Base-by-base conservation (phyloP, 1,140 invertebrate species). In the Epicauta chinensis region DNA sequence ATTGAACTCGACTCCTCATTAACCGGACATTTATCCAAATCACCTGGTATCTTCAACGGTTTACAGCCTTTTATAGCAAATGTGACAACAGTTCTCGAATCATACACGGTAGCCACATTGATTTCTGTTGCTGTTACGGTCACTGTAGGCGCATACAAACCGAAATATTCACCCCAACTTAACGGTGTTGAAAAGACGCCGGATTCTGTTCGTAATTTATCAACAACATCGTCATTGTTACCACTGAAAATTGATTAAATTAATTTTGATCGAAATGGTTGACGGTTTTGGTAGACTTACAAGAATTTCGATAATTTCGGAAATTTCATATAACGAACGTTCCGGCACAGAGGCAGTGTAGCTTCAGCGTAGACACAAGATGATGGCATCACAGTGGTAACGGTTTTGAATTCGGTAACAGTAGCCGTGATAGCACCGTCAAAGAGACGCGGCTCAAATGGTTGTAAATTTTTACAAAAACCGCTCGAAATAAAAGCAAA, bases 131-230 rank as follows among this genome's bases (percentile, higher is more conserved):
- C 52, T 2, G 58, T 65, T 13, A 66, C 55, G 11, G 67, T 69
- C 1, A 66, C 59, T 23, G 67, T 67, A 29, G 65, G 61, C 7
- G 56, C 62, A 38, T 59, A 59, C 14, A 68, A 32, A 14, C 65
- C 65, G 7, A 68, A 57, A 59, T 63, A 67, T 60, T 67, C 62
- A 12, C 62, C 67, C 67, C 67, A 69, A 35, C 60, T 58, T 35
- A 63, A 38, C 3, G 39, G 32, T 9, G 62, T 64, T 9, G 56
- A 53, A 39, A 53, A 51, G 10, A 55, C 31, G 34, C 36, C 37
- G 7, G 48, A 16, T 14, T 55, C 38, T 23, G 23, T 23, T n/a
- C 16, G 49, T 36, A 36, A 15, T 16, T 41, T 56, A 12, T 38
- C 44, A 10, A 30, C 10, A 51, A 39, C 16, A 16, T 14, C 32